phyloP scores from a whole-genome alignment of 2,888 invertebrate genomes.

The Augochlorella aurata region DNA sequence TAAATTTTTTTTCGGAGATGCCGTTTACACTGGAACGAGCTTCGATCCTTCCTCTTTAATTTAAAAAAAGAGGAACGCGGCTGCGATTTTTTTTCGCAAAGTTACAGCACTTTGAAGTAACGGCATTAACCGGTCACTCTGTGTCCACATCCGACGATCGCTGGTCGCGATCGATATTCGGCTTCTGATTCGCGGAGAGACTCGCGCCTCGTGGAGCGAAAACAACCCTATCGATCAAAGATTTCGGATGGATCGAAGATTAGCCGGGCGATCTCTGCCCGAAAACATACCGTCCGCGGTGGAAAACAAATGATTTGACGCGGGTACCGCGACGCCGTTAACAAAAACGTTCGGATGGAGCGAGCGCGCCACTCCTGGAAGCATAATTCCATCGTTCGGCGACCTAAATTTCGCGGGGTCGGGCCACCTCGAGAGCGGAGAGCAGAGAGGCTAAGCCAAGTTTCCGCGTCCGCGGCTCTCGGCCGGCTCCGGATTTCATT shows the following conservation, averaged over 20 bases:
- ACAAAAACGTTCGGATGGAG: slow-evolving; percentile 4
- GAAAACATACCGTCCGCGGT: slow-evolving; percentile 7
- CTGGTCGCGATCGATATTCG: neutral
- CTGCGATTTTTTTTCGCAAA: too few species aligned
- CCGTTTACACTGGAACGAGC: too few species aligned
- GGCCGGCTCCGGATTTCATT: slow-evolving; percentile 37
- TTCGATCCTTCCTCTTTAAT: too few species aligned
- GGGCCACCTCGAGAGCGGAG: neutral
- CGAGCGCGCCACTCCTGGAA: neutral
- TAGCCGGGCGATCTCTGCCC: neutral
- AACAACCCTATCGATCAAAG: slow-evolving; percentile 5
- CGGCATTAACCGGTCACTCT: too few species aligned
- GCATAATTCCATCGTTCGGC: slow-evolving; percentile 18
- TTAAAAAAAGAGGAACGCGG: too few species aligned
- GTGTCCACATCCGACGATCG: neutral
- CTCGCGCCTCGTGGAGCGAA: neutral
- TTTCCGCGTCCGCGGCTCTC: neutral
- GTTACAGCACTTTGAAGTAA: too few species aligned
- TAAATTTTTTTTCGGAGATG: too few species aligned
- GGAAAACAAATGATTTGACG: slow-evolving; percentile 15
- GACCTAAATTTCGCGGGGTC: slow-evolving; percentile 39
- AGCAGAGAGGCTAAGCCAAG: neutral
- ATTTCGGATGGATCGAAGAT: neutral
- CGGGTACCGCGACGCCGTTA: neutral
- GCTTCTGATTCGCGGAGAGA: neutral